Base-by-base conservation (phyloP, 2,888 invertebrate species). In the Catocala sponsa region DNA sequence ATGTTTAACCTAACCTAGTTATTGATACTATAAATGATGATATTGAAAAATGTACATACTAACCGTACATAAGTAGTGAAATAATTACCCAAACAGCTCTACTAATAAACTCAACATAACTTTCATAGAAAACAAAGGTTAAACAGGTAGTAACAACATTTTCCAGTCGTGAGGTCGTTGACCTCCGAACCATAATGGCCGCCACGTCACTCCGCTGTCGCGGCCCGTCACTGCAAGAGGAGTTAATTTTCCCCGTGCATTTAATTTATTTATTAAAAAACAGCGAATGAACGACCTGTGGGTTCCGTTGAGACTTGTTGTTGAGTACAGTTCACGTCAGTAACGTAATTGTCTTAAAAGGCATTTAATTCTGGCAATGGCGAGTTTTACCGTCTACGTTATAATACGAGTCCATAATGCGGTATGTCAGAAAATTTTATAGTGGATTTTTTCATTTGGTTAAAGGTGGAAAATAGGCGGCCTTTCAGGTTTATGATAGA, bases 161-260 rank as follows among this genome's bases (percentile, higher is more conserved):
- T 73, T 71, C 63, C 74, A 65, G 69, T 74, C 70, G 76, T 71
- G 68, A 73, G 87, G 77, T 75, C 78, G 51, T 43, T 60, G 83
- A 88, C 87, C 91, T 84, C 77, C 80, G 77, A 83, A 85, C 86
- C 76, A 77, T 91, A 91, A 92, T 91, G 86, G 86, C 80, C 74
- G 83, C 69, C 88, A 83, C 90, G 91, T 92, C 92, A 91, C 81
- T 90, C 85, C 61, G 73, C 85, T 82, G 89, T 90, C 91, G 65
- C 79, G 77, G 71, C 78, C 82, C 85, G 87, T 89, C 88, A 86
- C 79, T 79, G 80, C 73, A 74, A 84, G 90, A 91, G 82, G 85
- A 91, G 91, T 91, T 92, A 91, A 93, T 92, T 91, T 90, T 85
- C 85, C 84, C 73, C 72, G 79, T 82, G 83, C 88, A 86, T 86